Evolutionary conservation across 37 sponge, comb jelly and placozoan genomes (phyloP).

Genomic region (Crambe crambe): DNA sequence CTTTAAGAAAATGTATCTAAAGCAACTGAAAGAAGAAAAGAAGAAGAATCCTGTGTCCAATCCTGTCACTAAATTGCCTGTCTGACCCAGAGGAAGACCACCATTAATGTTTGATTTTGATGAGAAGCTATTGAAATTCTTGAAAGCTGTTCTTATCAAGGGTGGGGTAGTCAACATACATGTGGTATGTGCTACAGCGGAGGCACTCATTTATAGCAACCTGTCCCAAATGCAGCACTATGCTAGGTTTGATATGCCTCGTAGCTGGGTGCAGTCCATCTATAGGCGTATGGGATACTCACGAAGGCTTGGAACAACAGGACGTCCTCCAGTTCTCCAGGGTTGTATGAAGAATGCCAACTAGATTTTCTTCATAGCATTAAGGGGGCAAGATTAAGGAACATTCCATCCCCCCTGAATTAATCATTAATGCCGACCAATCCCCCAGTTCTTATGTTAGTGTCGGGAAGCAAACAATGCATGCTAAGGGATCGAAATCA

Average conservation of each 20-base stretch:
- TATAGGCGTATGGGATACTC: constrained; percentile 52
- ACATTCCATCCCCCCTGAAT: too few relatives aligned
- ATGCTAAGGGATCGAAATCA: too few relatives aligned
- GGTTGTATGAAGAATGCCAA: constrained; percentile 48
- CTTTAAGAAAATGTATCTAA: constrained; percentile 37
- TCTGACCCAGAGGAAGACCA: constrained; percentile 15
- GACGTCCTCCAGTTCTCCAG: constrained; percentile 33
- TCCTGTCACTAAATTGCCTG: too few relatives aligned
- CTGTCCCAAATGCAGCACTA: constrained; percentile 18
- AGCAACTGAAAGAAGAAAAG: constrained; percentile 12
- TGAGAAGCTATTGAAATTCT: constrained; percentile 42
- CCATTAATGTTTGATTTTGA: too few relatives aligned
- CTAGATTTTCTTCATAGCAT: too few relatives aligned
- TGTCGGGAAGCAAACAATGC: too few relatives aligned
- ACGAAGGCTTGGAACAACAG: constrained; percentile 13
- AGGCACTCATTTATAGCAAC: constrained; percentile 51
- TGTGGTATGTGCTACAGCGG: constrained; percentile 52
- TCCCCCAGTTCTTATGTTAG: too few relatives aligned
- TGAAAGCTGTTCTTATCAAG: constrained; percentile 33
- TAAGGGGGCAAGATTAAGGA: too few relatives aligned
- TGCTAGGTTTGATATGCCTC: constrained; percentile 40
- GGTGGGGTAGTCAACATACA: constrained; percentile 59
- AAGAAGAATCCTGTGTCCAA: constrained; percentile 41
- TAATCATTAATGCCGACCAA: too few relatives aligned
- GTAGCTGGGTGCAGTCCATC: constrained; percentile 55